Evolutionary conservation across 2,888 invertebrate genomes (phyloP).

Genomic region (Pogonocherus hispidulus): DNA sequence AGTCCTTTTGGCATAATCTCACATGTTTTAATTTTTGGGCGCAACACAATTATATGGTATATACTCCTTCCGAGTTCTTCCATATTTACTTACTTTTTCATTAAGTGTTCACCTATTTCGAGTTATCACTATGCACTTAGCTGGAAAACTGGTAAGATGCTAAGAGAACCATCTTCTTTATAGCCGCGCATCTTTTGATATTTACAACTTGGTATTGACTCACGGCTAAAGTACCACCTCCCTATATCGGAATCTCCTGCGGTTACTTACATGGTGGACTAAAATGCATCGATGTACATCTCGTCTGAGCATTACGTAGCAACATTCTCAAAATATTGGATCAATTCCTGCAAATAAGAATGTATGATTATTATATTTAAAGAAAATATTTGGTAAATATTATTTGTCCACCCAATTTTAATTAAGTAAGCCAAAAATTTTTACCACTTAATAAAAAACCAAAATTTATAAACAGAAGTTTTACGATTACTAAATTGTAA

Average conservation of each 20-base stretch:
- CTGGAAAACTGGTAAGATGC: constrained; percentile 47
- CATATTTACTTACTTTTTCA: constrained; percentile 45
- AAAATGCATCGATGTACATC: not conserved
- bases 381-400: too few relatives aligned
- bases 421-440: too few relatives aligned
- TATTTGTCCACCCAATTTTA: too few relatives aligned
- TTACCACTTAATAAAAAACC: too few relatives aligned
- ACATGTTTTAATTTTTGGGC: constrained; percentile 13
- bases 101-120: constrained; percentile 35
- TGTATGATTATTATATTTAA: too few relatives aligned
- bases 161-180: constrained; percentile 48
- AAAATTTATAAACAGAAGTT: too few relatives aligned
- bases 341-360: too few relatives aligned
- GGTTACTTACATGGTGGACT: constrained; percentile 24
- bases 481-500: too few relatives aligned
- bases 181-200: constrained; percentile 47
- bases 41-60: constrained; percentile 24
- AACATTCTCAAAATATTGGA: too few relatives aligned
- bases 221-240: constrained; percentile 46
- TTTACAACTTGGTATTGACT: constrained; percentile 44
- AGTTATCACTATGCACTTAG: constrained; percentile 45
- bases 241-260: constrained; percentile 43
- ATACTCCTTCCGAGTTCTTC: constrained; percentile 27
- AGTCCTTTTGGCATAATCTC: constrained; percentile 13
- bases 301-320: not conserved